Conservation (phyloP, 1,140 invertebrate species). For the Drosophila grimshawi region DNA sequence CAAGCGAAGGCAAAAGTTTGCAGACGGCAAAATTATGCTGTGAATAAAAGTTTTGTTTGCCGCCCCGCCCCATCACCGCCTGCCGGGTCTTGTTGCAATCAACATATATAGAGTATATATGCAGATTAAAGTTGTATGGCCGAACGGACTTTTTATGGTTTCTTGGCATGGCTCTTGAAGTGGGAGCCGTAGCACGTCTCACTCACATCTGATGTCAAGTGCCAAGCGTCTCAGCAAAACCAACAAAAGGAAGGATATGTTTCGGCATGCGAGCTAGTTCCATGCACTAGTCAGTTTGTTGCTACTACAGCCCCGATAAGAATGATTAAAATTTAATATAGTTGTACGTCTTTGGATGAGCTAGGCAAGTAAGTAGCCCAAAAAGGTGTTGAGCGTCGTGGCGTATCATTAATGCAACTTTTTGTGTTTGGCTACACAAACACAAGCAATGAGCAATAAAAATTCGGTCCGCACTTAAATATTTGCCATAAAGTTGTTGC, state of each 20-base stretch:
- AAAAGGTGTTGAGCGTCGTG: constrained; percentile 43
- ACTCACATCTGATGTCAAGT: constrained; percentile 34
- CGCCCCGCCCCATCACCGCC: background rate
- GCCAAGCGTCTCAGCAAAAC: background rate
- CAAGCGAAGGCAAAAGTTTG: constrained; percentile 59
- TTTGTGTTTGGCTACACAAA: constrained; percentile 32
- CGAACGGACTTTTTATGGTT: constrained; percentile 41
- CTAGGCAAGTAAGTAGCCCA: constrained; percentile 35
- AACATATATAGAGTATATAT: constrained; percentile 31
- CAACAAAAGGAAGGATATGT: constrained; percentile 1
- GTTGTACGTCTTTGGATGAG: constrained; percentile 18
- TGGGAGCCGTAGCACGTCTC: constrained; percentile 1
- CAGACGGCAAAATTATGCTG: constrained; percentile 64
- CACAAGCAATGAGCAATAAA: constrained; percentile 31
- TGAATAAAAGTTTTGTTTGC: constrained; percentile 61
- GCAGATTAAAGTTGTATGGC: constrained; percentile 57
- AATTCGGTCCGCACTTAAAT: constrained; percentile 63
- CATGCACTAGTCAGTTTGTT: constrained; percentile 1
- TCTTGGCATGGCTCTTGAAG: constrained; percentile 33
- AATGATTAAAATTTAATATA: constrained; percentile 53
- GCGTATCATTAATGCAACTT: constrained; percentile 50
- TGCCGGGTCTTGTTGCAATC: background rate
- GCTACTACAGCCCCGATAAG: constrained; percentile 24
- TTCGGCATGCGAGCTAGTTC: constrained; percentile 11
- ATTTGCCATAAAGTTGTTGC: constrained; percentile 63